Percentiles rank a stretch among this genome's conserved stretches.
phyloP scores from a whole-genome alignment of 2,113 vertebrate genomes.

The Pimephales promelas region DNA sequence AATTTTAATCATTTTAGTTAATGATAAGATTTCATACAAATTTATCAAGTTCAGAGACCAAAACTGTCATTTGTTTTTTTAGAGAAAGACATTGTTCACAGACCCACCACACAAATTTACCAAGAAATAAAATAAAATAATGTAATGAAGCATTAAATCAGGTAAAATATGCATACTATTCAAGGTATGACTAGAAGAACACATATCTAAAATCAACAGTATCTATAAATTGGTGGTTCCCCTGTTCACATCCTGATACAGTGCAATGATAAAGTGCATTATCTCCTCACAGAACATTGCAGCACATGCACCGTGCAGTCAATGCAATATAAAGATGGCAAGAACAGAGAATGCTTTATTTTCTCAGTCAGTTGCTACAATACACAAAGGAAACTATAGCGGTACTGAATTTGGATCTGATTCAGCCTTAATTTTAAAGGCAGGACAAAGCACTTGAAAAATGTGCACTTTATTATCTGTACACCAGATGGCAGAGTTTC shows the following conservation, averaged over 20 bases:
- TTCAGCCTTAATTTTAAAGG: background rate
- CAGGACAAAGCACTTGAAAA: conserved; percentile 11
- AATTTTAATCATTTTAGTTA: background rate
- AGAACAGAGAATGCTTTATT: conserved; percentile 60
- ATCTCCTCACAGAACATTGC: conserved; percentile 11
- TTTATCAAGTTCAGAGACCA: background rate
- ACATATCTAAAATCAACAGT: background rate
- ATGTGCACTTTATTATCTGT: background rate
- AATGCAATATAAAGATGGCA: conserved; percentile 45
- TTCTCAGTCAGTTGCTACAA: conserved; percentile 70
- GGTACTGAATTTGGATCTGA: background rate
- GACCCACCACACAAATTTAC: background rate
- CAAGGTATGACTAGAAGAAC: background rate
- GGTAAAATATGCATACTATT: background rate
- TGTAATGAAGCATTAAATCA: background rate
- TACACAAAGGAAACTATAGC: conserved; percentile 53
- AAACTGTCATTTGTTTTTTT: background rate
- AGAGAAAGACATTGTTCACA: background rate
- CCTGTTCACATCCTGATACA: background rate
- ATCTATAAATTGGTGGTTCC: background rate
- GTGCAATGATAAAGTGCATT: background rate
- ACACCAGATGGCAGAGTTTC: conserved; percentile 16
- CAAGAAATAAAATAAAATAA: background rate
- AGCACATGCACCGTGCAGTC: conserved; percentile 21
- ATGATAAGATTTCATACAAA: background rate